Conservation (phyloP, 2,113 vertebrate species). For the Megaptera novaeangliae region DNA sequence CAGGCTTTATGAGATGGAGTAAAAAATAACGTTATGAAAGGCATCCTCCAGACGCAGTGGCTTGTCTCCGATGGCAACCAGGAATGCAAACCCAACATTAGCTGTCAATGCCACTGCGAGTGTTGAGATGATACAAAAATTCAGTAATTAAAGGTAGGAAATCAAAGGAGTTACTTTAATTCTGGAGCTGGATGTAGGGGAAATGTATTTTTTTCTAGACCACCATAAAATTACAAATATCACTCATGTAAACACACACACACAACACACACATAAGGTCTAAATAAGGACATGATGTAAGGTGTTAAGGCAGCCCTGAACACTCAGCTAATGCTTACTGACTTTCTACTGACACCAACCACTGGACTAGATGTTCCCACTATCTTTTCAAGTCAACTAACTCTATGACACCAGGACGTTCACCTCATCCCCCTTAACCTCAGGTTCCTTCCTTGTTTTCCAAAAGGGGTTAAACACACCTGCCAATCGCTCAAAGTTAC, state of each 20-base stretch:
- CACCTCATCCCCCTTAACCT: accelerated
- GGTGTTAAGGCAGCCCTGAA: not conserved
- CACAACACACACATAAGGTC: too few relatives aligned
- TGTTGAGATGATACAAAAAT: conserved; percentile 65
- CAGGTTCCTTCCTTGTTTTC: not conserved
- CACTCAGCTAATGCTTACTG: not conserved
- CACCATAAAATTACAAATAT: not conserved
- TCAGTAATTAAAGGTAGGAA: conserved; percentile 52
- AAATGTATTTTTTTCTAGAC: not conserved
- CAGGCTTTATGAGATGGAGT: conserved; percentile 79
- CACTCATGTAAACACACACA: not conserved
- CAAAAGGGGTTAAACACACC: not conserved
- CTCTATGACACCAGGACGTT: not conserved
- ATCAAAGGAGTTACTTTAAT: not conserved
- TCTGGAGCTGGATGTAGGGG: not conserved
- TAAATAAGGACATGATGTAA: too few relatives aligned
- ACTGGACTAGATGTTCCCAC: too few relatives aligned
- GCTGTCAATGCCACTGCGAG: conserved; percentile 57
- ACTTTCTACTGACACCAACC: not conserved
- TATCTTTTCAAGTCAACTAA: not conserved
- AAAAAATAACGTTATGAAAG: conserved; percentile 84
- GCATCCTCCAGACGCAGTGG: conserved; percentile 64
- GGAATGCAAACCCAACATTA: conserved; percentile 49
- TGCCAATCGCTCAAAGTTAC: too few relatives aligned
- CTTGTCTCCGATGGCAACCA: conserved; percentile 69